A percentile compares a stretch with the other conserved stretches of the same genome.
Conservation (phyloP, 2,797 vertebrate species). For the Brachyalestes nurse region DNA sequence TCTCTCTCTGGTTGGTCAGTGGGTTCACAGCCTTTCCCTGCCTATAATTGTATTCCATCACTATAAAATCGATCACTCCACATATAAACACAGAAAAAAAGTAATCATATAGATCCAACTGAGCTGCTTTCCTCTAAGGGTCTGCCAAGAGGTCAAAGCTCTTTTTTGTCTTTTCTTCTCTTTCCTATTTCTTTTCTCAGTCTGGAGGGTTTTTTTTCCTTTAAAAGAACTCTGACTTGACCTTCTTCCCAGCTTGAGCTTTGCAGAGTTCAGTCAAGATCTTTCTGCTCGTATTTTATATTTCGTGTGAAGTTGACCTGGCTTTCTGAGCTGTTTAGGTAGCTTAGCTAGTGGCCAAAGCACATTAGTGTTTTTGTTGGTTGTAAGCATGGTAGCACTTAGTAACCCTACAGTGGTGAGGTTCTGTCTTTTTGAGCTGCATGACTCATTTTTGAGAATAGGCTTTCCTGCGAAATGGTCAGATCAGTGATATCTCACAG, state of each 20-base stretch:
- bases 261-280: not conserved
- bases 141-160: constrained; percentile 1
- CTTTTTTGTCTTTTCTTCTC: not conserved
- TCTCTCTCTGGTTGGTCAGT: not conserved
- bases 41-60: constrained; percentile 10
- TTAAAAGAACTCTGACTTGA: not conserved
- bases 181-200: not conserved
- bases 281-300: not conserved
- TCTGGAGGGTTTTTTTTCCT: not conserved
- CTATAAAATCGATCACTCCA: constrained; percentile 21
- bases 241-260: not conserved
- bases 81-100: constrained; percentile 20
- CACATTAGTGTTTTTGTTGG: not conserved
- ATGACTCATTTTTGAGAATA: too few relatives aligned
- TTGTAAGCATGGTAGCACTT: too few relatives aligned
- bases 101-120: not conserved
- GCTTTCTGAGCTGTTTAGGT: not conserved
- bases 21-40: not conserved
- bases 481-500: too few relatives aligned
- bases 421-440: too few relatives aligned
- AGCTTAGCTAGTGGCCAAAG: not conserved
- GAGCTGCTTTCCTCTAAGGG: constrained; percentile 3
- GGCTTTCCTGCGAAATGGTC: not conserved
- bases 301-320: not conserved
- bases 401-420: too few relatives aligned